These are phyloP conservation scores for Pammene fasciana DNA, from an alignment of 2,888 invertebrate genomes.

Conservation along the genomic window DNA sequence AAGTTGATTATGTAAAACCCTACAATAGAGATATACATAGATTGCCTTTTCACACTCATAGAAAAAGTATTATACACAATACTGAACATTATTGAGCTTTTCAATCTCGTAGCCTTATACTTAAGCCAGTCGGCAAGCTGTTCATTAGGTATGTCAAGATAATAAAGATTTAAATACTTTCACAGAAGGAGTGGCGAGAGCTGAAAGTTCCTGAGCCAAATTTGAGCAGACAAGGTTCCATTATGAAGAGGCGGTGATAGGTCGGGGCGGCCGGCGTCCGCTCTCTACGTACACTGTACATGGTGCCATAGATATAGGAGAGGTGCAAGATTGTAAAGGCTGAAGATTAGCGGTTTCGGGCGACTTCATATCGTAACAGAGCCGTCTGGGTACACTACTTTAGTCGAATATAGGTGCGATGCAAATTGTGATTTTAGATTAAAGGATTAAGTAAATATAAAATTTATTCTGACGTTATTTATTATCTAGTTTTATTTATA, in stretches of 20 bases:
- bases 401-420: conserved; percentile 28
- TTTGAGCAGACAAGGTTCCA: conserved; percentile 52
- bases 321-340: conserved; percentile 30
- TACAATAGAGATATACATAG: too few species aligned
- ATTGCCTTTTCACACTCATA: too few species aligned
- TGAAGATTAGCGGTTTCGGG: conserved; percentile 6
- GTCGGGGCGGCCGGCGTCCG: conserved; percentile 31
- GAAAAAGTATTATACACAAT: too few species aligned
- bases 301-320: conserved; percentile 37
- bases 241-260: conserved; percentile 48
- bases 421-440: conserved; percentile 38
- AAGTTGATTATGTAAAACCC: too few species aligned
- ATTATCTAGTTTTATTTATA: not conserved
- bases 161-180: not conserved
- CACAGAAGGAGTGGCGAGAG: conserved; percentile 79
- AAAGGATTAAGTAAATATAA: conserved; percentile 23
- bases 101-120: too few species aligned
- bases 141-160: too few species aligned
- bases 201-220: conserved; percentile 72
- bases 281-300: conserved; percentile 19
- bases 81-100: too few species aligned
- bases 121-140: too few species aligned
- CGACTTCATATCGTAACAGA: not conserved
- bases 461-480: conserved; percentile 11
- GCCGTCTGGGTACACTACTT: conserved; percentile 4